Evolutionary conservation across 2,888 invertebrate species (phyloP).

Genomic region (Marasmarcha lunaedactyla): DNA sequence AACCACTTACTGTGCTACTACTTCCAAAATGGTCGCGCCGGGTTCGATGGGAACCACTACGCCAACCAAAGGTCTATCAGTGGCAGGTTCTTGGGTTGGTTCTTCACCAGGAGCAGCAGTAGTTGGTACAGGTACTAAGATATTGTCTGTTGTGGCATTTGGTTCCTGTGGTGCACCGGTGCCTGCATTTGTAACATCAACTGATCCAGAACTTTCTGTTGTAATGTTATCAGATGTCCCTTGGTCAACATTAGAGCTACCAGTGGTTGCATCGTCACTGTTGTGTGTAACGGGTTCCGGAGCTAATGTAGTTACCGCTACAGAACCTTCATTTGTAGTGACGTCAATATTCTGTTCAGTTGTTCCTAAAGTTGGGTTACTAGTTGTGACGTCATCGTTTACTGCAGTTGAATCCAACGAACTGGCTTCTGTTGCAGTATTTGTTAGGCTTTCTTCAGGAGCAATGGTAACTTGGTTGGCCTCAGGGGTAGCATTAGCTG

Average conservation of each 20-base stretch:
- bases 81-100: conserved; percentile 5
- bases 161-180: not conserved
- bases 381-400: not conserved
- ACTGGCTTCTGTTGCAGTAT: no score
- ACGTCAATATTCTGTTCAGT: no score
- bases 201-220: not conserved
- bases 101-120: conserved; percentile 3
- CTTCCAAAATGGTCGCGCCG: conserved; percentile 42
- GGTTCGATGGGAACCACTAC: conserved; percentile 29
- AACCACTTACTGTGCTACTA: conserved; percentile 29
- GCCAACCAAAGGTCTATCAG: conserved; percentile 11
- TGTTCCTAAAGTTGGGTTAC: not conserved
- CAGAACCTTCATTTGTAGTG: no score
- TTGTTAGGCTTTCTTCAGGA: not conserved
- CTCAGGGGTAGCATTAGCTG: not conserved
- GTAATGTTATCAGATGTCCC: not conserved
- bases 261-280: no score
- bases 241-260: not conserved
- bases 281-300: no score
- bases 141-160: conserved; percentile 1
- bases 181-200: not conserved
- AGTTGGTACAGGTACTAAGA: not conserved
- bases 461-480: not conserved
- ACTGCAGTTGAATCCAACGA: not conserved
- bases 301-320: no score